phyloP scores from a whole-genome alignment of 2,113 vertebrate genomes.

The Calyptommatus sinebrachiatus region DNA sequence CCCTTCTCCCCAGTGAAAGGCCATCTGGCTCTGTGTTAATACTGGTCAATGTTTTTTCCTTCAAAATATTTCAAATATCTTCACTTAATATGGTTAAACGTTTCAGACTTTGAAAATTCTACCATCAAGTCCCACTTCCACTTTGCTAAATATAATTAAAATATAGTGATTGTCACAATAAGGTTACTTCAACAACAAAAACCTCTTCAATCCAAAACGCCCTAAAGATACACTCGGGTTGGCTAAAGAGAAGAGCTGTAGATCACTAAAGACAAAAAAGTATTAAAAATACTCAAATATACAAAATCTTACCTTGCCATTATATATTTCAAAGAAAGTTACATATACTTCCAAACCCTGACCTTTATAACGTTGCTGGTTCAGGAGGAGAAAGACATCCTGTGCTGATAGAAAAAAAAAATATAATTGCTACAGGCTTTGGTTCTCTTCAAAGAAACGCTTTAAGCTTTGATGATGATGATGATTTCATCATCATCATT shows the following conservation, averaged over 20 bases:
- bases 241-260: not conserved
- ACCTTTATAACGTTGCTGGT: constrained; percentile 75
- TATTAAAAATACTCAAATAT: not conserved
- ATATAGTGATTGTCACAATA: not conserved
- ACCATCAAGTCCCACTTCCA: not conserved
- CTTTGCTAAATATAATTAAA: not conserved
- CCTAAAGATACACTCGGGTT: not conserved
- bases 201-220: not conserved
- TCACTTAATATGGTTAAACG: not conserved
- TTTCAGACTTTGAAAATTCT: not conserved
- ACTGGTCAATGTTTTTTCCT: not conserved
- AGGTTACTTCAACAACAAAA: not conserved
- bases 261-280: not conserved
- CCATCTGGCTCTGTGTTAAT: not conserved
- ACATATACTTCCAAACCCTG: constrained; percentile 82
- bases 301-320: constrained; percentile 83
- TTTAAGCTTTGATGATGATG: not conserved
- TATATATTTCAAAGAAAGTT: constrained; percentile 98
- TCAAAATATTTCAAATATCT: not conserved
- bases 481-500: not conserved
- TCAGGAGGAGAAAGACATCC: constrained; percentile 87
- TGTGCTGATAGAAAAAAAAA: constrained; percentile 73
- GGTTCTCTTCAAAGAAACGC: not conserved
- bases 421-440: not conserved
- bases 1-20: not conserved